phyloP scores from a whole-genome alignment of 2,797 vertebrate genomes.

The Enteromius trimaculatus region DNA sequence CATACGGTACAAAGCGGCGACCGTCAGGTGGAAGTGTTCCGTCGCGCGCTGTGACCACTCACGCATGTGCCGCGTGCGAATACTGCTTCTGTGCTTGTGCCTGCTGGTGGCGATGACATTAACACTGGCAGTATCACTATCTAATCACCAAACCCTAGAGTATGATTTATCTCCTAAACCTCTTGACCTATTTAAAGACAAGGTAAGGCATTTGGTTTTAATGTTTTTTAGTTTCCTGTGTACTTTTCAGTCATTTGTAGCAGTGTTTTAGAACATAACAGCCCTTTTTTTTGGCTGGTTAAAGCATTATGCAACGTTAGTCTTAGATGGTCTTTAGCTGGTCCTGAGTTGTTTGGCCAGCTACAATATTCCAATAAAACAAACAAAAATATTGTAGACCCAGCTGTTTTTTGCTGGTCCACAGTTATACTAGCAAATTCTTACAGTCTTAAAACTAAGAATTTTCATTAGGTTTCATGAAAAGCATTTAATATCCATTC shows the following conservation, averaged over 20 bases:
- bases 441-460: background rate
- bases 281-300: background rate
- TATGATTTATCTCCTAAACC: slow-evolving; percentile 45
- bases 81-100: slow-evolving; percentile 59
- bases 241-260: background rate
- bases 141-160: slow-evolving; percentile 41
- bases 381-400: too few species aligned
- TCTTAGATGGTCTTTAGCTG: background rate
- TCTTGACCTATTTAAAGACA: slow-evolving; percentile 62
- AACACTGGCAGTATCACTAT: slow-evolving; percentile 56
- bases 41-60: slow-evolving; percentile 47
- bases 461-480: background rate
- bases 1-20: slow-evolving; percentile 46
- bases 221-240: background rate
- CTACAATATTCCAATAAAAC: background rate
- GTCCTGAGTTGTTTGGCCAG: background rate
- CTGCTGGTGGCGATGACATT: slow-evolving; percentile 59
- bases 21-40: slow-evolving; percentile 28
- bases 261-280: background rate
- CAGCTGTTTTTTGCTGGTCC: background rate
- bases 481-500: background rate
- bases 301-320: background rate
- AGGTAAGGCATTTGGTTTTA: slow-evolving; percentile 44
- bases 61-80: slow-evolving; percentile 56
- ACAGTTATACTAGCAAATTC: background rate